A percentile compares a stretch with the other conserved stretches of the same genome.
These are phyloP conservation scores for Drusus annulatus DNA, from an alignment of 1,140 invertebrate species.

Conservation along the genomic window DNA sequence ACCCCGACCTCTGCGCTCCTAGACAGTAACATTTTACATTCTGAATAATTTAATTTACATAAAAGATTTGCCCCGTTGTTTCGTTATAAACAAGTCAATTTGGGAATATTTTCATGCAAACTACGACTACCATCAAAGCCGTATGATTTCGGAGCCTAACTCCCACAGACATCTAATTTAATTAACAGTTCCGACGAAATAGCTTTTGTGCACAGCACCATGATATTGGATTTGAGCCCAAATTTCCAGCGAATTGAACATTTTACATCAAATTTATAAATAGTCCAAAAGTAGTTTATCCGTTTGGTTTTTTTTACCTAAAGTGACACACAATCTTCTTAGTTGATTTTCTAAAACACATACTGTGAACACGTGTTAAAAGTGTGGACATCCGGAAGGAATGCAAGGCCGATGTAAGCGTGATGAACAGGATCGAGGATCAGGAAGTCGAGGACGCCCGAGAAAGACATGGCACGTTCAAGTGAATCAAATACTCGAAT, in stretches of 20 bases:
- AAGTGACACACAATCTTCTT: too few relatives aligned
- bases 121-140: neutral
- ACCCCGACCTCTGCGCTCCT: neutral
- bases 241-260: neutral
- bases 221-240: neutral
- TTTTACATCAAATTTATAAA: too few relatives aligned
- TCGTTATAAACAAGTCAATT: slow-evolving; percentile 37
- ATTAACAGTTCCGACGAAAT: slow-evolving; percentile 20
- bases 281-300: too few relatives aligned
- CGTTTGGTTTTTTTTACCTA: too few relatives aligned
- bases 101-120: slow-evolving; percentile 34
- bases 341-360: too few relatives aligned
- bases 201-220: slow-evolving; percentile 1
- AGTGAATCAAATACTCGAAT: too few relatives aligned
- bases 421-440: too few relatives aligned
- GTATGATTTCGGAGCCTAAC: slow-evolving; percentile 16
- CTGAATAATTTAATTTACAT: slow-evolving; percentile 42
- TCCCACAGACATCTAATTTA: slow-evolving; percentile 18
- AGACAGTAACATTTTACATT: slow-evolving; percentile 43
- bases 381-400: too few relatives aligned
- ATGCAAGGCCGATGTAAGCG: too few relatives aligned
- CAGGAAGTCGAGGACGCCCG: too few relatives aligned
- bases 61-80: slow-evolving; percentile 38
- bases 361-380: too few relatives aligned
- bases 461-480: too few relatives aligned